These are phyloP conservation scores for Synergus gifuensis DNA, from an alignment of 2,888 invertebrate genomes.

Conservation along the genomic window DNA sequence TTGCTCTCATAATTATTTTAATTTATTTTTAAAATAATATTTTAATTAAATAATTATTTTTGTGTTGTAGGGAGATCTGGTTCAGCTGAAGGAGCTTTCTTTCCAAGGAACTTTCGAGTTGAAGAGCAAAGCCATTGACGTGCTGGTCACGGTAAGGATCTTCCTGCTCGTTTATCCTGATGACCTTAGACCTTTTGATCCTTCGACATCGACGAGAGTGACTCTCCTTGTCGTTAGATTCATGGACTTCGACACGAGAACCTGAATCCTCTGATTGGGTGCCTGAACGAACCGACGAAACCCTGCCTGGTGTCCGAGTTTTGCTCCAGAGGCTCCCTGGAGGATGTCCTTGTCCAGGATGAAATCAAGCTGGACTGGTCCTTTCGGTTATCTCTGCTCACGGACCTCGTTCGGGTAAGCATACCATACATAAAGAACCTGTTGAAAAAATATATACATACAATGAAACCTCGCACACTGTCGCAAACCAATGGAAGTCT, in stretches of 20 bases:
- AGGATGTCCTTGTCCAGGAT: constrained; percentile 92
- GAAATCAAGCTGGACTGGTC: constrained; percentile 97
- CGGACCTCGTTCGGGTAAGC: constrained; percentile 91
- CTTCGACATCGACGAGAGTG: constrained; percentile 39
- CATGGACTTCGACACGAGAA: constrained; percentile 95
- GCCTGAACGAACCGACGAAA: constrained; percentile 87
- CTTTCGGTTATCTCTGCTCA: constrained; percentile 94
- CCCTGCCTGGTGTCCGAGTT: constrained; percentile 92
- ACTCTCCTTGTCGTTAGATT: constrained; percentile 78
- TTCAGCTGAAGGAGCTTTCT: constrained; percentile 90
- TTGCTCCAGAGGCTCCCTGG: constrained; percentile 92
- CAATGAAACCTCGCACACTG: no score
- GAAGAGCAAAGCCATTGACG: constrained; percentile 89
- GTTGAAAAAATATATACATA: no score
- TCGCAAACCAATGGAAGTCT: no score
- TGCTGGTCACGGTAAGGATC: constrained; percentile 82
- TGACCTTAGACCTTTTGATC: constrained; percentile 39
- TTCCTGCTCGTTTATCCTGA: constrained; percentile 35
- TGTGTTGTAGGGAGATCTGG: constrained; percentile 88
- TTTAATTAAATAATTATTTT: background rate
- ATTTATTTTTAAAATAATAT: no score
- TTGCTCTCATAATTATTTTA: no score
- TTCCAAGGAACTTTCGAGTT: constrained; percentile 84
- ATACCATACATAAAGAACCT: background rate
- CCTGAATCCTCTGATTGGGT: constrained; percentile 92